Evolutionary conservation across 2,113 vertebrate species (phyloP).

Genomic region (Galbula dea): DNA sequence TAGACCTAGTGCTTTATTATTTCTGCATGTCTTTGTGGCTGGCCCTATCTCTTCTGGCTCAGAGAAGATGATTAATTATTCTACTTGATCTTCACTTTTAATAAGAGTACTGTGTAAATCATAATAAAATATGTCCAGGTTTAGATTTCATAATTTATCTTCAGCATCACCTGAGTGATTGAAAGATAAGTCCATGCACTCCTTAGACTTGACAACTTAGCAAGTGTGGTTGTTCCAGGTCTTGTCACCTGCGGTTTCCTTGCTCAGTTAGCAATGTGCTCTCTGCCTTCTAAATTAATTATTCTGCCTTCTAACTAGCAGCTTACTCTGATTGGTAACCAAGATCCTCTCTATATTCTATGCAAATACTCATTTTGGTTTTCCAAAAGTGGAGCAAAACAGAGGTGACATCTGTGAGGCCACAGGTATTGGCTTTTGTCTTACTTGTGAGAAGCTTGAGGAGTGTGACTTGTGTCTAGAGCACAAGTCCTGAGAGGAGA

Average conservation of each 20-base stretch:
- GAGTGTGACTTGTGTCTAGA: neutral
- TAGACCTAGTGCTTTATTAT: constrained; percentile 26
- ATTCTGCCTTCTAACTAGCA: neutral
- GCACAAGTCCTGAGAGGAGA: neutral
- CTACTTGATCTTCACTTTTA: constrained; percentile 34
- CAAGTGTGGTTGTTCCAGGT: neutral
- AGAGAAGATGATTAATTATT: constrained; percentile 45
- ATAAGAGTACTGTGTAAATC: constrained; percentile 34
- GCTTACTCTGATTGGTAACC: neutral
- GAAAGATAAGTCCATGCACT: neutral
- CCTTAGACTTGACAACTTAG: neutral
- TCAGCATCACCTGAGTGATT: neutral
- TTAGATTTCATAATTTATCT: constrained; percentile 3
- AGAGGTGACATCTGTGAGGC: neutral
- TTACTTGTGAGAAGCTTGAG: neutral
- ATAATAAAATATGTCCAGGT: neutral
- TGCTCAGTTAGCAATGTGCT: neutral
- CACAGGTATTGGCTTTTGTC: neutral
- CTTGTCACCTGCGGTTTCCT: neutral
- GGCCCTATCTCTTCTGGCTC: constrained; percentile 2
- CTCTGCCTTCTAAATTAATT: neutral
- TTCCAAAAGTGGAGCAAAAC: neutral
- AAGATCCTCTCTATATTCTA: neutral
- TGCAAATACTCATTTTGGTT: neutral
- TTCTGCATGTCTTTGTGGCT: neutral